These are phyloP conservation scores for Onychomys leucogaster DNA, from an alignment of 2,797 vertebrate genomes.

Conservation along the genomic window DNA sequence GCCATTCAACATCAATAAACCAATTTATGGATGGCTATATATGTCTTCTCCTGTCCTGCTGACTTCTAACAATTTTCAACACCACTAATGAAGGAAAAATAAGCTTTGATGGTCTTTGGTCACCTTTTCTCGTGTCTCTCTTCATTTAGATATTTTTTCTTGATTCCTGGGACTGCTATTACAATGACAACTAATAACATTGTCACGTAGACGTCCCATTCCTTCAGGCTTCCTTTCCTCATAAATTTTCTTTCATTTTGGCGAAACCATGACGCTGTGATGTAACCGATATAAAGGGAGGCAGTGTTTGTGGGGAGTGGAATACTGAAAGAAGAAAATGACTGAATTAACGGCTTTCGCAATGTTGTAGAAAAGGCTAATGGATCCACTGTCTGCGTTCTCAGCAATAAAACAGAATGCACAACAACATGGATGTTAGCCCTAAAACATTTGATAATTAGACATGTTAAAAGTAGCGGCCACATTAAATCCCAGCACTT, in stretches of 20 bases:
- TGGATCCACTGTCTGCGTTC: neutral
- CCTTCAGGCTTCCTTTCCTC: neutral
- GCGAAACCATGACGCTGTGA: neutral
- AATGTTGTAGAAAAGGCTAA: neutral
- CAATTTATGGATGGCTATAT: neutral
- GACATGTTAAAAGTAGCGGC: constrained; percentile 9
- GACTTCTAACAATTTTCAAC: constrained; percentile 22
- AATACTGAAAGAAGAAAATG: neutral
- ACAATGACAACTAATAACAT: neutral
- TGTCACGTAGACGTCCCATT: neutral
- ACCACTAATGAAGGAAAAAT: constrained; percentile 48
- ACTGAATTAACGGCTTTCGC: neutral
- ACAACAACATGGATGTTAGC: neutral
- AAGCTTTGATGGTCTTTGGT: neutral
- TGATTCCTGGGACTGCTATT: neutral
- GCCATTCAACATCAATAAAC: neutral
- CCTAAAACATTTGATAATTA: neutral
- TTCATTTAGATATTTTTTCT: neutral
- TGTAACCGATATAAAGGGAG: neutral
- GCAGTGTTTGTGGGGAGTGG: neutral
- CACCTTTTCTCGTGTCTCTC: constrained; percentile 7
- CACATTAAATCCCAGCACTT: neutral
- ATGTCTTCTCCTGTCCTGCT: neutral
- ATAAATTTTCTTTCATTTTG: neutral
- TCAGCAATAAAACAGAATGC: neutral